Conservation (phyloP, 2,888 invertebrate genomes). For the Volucella inflata region DNA sequence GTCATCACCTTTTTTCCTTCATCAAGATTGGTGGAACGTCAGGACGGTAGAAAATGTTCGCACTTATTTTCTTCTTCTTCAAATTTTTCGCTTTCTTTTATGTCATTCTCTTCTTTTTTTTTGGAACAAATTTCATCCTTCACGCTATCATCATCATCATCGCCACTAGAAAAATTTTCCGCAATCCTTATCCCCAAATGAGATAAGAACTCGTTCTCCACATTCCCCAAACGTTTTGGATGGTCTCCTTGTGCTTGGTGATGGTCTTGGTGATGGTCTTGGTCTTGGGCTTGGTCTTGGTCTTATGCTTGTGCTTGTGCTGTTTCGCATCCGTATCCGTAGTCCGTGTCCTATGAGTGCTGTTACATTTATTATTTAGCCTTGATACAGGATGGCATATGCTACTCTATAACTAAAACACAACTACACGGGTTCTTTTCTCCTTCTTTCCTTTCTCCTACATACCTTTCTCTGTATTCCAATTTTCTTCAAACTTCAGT, state of each 20-base stretch:
- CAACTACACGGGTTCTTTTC: neutral
- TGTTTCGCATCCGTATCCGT: constrained; percentile 17
- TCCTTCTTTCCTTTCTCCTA: neutral
- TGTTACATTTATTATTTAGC: constrained; percentile 64
- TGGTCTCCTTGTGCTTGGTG: constrained; percentile 11
- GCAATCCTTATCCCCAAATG: constrained; percentile 72
- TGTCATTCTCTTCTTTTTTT: neutral
- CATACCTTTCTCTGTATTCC: neutral
- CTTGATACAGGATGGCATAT: constrained; percentile 57
- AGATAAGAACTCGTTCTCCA: constrained; percentile 54
- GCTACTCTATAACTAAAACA: constrained; percentile 5
- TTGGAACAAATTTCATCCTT: constrained; percentile 53
- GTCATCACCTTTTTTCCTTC: neutral
- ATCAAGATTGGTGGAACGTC: neutral
- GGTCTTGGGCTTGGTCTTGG: neutral
- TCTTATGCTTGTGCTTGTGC: neutral
- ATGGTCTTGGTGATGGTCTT: too few species aligned
- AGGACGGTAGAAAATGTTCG: neutral
- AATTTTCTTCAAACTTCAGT: neutral
- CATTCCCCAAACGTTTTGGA: constrained; percentile 46
- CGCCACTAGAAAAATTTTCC: constrained; percentile 46
- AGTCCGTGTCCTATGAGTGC: constrained; percentile 41
- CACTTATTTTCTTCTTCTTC: constrained; percentile 52
- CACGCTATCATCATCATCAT: constrained; percentile 65
- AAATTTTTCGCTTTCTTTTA: constrained; percentile 1